Base-by-base conservation (phyloP, 92 coral and sea anemone genomes). In the Ricordea florida region DNA sequence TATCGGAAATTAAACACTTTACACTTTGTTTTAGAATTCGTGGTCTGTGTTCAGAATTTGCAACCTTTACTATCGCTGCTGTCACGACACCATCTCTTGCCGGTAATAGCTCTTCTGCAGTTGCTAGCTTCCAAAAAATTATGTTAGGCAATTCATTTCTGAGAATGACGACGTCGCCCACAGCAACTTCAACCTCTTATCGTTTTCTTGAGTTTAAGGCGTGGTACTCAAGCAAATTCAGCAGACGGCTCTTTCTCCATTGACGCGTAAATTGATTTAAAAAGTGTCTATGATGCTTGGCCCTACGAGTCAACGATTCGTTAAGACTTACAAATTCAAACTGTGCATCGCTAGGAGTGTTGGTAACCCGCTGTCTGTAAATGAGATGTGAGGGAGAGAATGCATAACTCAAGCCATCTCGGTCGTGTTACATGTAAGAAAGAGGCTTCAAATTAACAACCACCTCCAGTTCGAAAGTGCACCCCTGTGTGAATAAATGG, bases 351-450 rank as follows among this genome's bases (percentile, higher is more conserved):
- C 75, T 87, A 0, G 84, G 84, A 18, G 74, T 33, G 11, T 64
- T 66, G 15, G 76, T 53, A 16, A 87, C 64, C 51, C 71, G 31
- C 16, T 84, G 62, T 2, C 92, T 87, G 51, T 81, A 48, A 45
- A 87, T 74, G 14, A 87, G 30, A 23, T 87, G 85, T 4, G 92
- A 80, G 13, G 92, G 92, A 2, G 89, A 14, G 1, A 84, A 62
- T 8, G 89, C 30, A 57, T 31, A 58, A 5, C 70, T 49, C 22
- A 51, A 31, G 6, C 78, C 78, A 33, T 72, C 79, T 26, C 33
- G 50, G 47, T 69, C 80, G 27, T 69, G 67, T 56, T 66, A 52
- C 3, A 78, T 69, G 14, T 51, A 66, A 10, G 68, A 50, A 28
- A 53, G 22, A 16, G 76, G 76, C 41, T 66, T 15, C 5, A 76